Conservation (phyloP, 1,140 invertebrate genomes). For the Conopomorpha cramerella region DNA sequence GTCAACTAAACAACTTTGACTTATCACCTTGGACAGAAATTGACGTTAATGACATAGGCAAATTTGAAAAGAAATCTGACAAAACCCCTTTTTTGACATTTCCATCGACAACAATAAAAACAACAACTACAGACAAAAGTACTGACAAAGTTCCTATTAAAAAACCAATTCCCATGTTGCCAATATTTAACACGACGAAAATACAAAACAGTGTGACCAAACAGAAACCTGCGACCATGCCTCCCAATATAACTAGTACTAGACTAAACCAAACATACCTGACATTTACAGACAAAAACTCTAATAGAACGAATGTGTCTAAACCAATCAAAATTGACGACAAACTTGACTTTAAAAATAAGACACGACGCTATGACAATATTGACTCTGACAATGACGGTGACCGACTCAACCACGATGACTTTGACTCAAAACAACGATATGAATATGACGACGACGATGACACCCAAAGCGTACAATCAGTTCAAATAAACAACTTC, state of each 20-base stretch:
- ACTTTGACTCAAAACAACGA: constrained; percentile 15
- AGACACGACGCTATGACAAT: constrained; percentile 35
- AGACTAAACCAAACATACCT: constrained; percentile 13
- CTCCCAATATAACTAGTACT: constrained; percentile 13
- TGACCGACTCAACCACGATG: constrained; percentile 17
- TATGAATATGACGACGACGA: constrained; percentile 35
- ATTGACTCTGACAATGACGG: constrained; percentile 16
- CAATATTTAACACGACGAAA: constrained; percentile 12
- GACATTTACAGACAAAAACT: constrained; percentile 7
- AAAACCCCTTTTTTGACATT: constrained; percentile 3
- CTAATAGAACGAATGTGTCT: constrained; percentile 17
- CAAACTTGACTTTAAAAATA: constrained; percentile 61
- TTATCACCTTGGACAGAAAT: constrained; percentile 65
- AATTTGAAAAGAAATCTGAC: constrained; percentile 18
- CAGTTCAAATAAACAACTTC: constrained; percentile 39
- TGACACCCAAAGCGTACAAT: constrained; percentile 40
- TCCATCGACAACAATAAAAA: constrained; percentile 6
- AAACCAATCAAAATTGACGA: constrained; percentile 47
- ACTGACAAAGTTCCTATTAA: too few species aligned
- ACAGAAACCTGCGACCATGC: constrained; percentile 15
- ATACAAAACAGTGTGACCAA: constrained; percentile 14
- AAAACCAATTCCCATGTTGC: too few species aligned
- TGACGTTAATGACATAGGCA: constrained; percentile 32
- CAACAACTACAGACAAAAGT: constrained; percentile 13
- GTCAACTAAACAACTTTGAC: constrained; percentile 74